Conservation (phyloP, 2,888 invertebrate species). For the Drosophila peninsularis region DNA sequence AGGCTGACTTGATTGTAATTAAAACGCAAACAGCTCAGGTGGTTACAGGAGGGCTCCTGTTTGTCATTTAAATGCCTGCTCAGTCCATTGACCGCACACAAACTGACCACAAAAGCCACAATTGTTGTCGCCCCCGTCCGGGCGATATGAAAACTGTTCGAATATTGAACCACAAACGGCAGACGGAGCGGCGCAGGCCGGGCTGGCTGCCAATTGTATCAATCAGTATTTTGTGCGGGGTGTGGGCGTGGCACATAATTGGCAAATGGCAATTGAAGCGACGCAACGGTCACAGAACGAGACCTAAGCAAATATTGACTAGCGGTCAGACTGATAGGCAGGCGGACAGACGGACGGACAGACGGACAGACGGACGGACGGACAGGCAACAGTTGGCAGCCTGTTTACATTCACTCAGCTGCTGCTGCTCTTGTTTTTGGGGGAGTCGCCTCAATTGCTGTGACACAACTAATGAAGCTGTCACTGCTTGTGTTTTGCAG, state of each 20-base stretch:
- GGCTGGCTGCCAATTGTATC: constrained; percentile 65
- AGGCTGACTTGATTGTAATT: constrained; percentile 66
- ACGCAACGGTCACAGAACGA: constrained; percentile 26
- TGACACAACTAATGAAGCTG: constrained; percentile 31
- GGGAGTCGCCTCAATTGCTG: no score
- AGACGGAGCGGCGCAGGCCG: constrained; percentile 26
- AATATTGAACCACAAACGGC: constrained; percentile 70
- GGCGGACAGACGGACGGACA: no score
- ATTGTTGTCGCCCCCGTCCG: constrained; percentile 53
- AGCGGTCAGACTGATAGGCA: constrained; percentile 16
- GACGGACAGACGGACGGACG: constrained; percentile 5
- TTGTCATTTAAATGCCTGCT: constrained; percentile 67
- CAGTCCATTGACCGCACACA: constrained; percentile 51
- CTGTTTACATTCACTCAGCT: constrained; percentile 1
- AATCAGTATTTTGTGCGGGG: constrained; percentile 48
- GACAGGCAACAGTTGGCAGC: constrained; percentile 48
- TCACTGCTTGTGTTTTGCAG: constrained; percentile 73
- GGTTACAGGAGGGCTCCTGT: constrained; percentile 41
- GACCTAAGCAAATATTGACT: constrained; percentile 73
- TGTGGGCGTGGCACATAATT: constrained; percentile 52
- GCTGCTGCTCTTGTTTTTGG: constrained; percentile 10
- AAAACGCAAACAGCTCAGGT: constrained; percentile 70
- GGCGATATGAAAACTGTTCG: constrained; percentile 54
- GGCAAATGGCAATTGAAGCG: constrained; percentile 72
- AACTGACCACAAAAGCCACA: constrained; percentile 70